A percentile compares a stretch with the other conserved stretches of the same genome.
Conservation (phyloP, 2,888 invertebrate species). For the Elmis aenea region DNA sequence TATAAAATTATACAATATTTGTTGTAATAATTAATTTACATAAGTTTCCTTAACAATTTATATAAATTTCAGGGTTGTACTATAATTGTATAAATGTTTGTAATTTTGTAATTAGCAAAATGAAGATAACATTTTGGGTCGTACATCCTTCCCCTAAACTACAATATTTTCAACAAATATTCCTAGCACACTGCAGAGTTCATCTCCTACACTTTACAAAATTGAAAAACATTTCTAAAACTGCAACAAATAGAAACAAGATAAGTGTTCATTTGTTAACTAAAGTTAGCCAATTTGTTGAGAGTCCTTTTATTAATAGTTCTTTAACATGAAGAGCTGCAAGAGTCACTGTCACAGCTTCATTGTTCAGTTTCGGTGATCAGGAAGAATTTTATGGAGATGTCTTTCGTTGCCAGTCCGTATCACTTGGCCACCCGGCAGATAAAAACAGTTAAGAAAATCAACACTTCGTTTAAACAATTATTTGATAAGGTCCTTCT, state of each 20-base stretch:
- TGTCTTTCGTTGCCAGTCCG: constrained; percentile 31
- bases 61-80: too few relatives aligned
- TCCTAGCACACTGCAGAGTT: constrained; percentile 34
- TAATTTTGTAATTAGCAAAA: too few relatives aligned
- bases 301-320: constrained; percentile 31
- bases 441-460: constrained; percentile 36
- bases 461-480: constrained; percentile 37
- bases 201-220: constrained; percentile 35
- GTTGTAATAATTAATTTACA: too few relatives aligned
- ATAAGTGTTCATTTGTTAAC: constrained; percentile 34
- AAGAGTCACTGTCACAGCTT: constrained; percentile 28
- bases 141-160: constrained; percentile 37
- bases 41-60: too few relatives aligned
- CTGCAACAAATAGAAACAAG: constrained; percentile 39
- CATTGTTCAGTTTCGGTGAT: constrained; percentile 20
- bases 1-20: too few relatives aligned
- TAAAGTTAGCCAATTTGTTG: constrained; percentile 40
- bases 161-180: constrained; percentile 39
- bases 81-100: too few relatives aligned
- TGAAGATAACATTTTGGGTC: constrained; percentile 30
- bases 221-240: constrained; percentile 39
- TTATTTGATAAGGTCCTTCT: constrained; percentile 32
- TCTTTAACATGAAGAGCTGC: constrained; percentile 22
- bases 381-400: constrained; percentile 24
- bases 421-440: constrained; percentile 28